Conservation (phyloP, 2,113 vertebrate species). For the Peucedramus taeniatus region DNA sequence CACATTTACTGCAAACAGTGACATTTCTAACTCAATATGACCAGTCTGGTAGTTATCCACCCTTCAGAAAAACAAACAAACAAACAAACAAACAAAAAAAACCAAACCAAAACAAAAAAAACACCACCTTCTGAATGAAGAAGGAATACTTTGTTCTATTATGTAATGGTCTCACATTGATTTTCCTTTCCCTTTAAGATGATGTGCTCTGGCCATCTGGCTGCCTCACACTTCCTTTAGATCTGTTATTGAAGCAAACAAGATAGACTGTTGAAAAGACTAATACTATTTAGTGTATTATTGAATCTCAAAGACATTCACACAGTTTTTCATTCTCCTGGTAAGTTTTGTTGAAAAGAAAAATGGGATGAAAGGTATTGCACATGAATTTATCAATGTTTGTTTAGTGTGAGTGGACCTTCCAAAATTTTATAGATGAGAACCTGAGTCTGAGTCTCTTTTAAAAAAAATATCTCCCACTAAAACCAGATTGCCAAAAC, state of each 20-base stretch:
- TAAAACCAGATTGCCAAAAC: not conserved
- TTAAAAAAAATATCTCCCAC: not conserved
- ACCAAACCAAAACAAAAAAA: not conserved
- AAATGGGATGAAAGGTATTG: not conserved
- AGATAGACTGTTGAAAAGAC: slow-evolving; percentile 38
- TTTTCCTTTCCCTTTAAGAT: not conserved
- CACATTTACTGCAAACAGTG: not conserved
- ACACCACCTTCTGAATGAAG: not conserved
- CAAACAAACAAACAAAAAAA: not conserved
- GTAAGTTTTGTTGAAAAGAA: slow-evolving; percentile 1
- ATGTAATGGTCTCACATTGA: not conserved
- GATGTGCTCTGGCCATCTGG: slow-evolving; percentile 22
- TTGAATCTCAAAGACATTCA: slow-evolving; percentile 46
- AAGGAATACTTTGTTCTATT: slow-evolving; percentile 29
- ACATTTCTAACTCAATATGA: not conserved
- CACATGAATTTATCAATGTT: not conserved
- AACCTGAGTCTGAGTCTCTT: not conserved
- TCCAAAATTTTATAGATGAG: not conserved
- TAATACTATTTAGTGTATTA: slow-evolving; percentile 41
- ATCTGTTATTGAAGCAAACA: slow-evolving; percentile 43
- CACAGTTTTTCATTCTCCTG: slow-evolving; percentile 24
- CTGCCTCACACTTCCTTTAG: slow-evolving; percentile 20
- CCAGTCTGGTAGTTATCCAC: not conserved
- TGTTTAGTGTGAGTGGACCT: not conserved
- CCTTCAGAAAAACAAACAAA: not conserved